These are phyloP conservation scores for Smithornis capensis DNA, from an alignment of 2,113 vertebrate species.

Conservation along the genomic window DNA sequence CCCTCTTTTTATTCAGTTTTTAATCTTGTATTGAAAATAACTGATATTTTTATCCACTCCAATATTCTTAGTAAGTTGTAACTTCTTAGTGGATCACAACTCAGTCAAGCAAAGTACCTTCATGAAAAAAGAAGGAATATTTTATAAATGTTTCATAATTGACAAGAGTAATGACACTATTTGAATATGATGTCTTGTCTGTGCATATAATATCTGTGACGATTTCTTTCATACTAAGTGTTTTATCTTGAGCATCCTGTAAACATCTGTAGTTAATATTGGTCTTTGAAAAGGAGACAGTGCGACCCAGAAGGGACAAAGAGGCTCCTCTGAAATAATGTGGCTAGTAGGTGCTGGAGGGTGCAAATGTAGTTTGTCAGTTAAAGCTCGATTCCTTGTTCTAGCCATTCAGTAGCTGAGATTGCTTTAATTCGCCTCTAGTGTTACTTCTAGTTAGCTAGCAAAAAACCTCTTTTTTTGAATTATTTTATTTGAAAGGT, in stretches of 20 bases:
- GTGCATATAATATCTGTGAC: neutral
- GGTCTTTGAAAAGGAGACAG: neutral
- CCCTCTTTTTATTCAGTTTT: neutral
- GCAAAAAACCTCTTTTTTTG: fast-evolving
- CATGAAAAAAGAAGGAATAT: neutral
- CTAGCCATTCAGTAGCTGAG: neutral
- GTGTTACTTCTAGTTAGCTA: neutral
- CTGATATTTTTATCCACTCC: neutral
- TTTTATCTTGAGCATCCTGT: neutral
- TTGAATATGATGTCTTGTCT: neutral
- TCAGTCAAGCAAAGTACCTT: neutral
- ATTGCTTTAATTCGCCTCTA: neutral
- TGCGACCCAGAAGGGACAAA: neutral
- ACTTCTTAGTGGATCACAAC: neutral
- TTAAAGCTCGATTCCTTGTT: neutral
- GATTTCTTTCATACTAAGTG: neutral
- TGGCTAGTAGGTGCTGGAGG: neutral
- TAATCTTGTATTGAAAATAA: neutral
- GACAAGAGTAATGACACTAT: neutral
- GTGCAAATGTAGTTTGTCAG: neutral
- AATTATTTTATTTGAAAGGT: neutral
- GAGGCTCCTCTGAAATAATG: neutral
- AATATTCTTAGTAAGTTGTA: neutral
- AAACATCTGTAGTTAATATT: neutral
- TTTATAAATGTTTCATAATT: neutral